Conservation (phyloP, 2,797 vertebrate species). For the Malacoraja senta region DNA sequence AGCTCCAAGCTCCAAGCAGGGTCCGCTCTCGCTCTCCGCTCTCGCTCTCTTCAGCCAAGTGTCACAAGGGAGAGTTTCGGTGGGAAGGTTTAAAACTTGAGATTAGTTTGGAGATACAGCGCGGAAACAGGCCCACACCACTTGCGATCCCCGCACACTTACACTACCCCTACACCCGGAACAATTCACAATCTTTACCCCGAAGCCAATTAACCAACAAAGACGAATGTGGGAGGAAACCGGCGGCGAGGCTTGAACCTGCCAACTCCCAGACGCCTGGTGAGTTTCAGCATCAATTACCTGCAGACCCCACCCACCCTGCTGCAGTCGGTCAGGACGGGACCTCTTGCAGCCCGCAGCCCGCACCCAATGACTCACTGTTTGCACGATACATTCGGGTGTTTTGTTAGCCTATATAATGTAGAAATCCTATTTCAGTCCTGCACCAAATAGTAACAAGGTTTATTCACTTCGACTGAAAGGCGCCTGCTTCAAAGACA, state of each 20-base stretch:
- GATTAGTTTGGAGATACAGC: too few species aligned
- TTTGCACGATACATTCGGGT: background rate
- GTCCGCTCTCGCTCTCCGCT: background rate
- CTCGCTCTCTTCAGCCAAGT: background rate
- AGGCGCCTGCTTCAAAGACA: background rate
- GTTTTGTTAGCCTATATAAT: background rate
- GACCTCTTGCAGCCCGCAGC: background rate
- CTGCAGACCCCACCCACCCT: constrained; percentile 16
- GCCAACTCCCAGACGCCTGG: background rate
- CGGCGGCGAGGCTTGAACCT: too few species aligned
- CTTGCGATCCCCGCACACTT: too few species aligned
- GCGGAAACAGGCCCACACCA: too few species aligned
- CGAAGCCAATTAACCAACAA: too few species aligned
- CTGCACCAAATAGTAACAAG: background rate
- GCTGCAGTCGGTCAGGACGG: background rate
- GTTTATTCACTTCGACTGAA: background rate
- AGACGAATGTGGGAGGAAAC: too few species aligned
- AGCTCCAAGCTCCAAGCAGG: too few species aligned
- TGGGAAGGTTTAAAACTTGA: background rate
- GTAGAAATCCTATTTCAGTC: background rate
- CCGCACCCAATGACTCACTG: background rate
- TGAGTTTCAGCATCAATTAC: background rate
- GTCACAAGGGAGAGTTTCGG: too few species aligned
- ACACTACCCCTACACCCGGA: too few species aligned
- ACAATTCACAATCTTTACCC: too few species aligned